These are phyloP conservation scores for Exephanes ischioxanthus DNA, from an alignment of 2,888 invertebrate species.

Conservation along the genomic window DNA sequence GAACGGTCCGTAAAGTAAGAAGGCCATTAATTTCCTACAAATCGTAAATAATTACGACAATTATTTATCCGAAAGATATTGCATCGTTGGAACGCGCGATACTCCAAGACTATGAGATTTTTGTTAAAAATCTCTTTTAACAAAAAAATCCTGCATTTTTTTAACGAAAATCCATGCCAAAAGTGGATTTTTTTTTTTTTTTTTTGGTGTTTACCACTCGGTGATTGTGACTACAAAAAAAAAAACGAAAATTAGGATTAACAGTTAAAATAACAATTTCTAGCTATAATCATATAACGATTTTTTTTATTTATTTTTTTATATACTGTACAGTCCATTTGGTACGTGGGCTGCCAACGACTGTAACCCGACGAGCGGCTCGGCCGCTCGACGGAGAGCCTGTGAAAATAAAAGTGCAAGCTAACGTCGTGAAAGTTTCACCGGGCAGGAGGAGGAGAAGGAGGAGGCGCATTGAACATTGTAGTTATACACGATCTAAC, in stretches of 20 bases:
- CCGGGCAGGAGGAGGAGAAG: slow-evolving; percentile 1
- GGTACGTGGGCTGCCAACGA: neutral
- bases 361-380: neutral
- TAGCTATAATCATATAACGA: slow-evolving; percentile 1
- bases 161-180: neutral
- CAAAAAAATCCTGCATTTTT: neutral
- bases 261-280: neutral
- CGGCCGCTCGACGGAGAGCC: slow-evolving; percentile 44
- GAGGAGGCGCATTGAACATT: slow-evolving; percentile 34
- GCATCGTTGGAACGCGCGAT: neutral
- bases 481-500: slow-evolving; percentile 57
- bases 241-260: neutral
- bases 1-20: neutral
- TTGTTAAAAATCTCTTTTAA: too few relatives aligned
- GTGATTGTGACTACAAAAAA: too few relatives aligned
- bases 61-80: too few relatives aligned
- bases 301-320: slow-evolving; percentile 7
- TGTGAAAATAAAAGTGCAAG: slow-evolving; percentile 74
- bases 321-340: neutral
- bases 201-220: too few relatives aligned
- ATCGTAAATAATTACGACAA: neutral
- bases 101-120: neutral
- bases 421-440: slow-evolving; percentile 71
- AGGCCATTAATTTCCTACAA: neutral
- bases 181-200: neutral